Conservation (phyloP, 2,113 vertebrate species). For the Telmatochromis sp. region DNA sequence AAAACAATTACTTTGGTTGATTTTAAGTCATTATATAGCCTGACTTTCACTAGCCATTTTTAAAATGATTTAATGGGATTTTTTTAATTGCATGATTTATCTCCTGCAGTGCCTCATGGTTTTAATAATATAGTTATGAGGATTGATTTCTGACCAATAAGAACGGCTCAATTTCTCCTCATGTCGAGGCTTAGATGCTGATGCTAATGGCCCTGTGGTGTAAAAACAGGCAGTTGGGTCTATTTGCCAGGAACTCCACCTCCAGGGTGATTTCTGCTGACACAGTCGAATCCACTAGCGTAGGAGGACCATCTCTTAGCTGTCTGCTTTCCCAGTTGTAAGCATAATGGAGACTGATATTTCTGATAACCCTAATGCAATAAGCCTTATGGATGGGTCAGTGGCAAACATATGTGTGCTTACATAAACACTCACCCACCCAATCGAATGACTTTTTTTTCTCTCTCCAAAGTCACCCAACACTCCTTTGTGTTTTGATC, state of each 20-base stretch:
- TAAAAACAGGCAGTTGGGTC: neutral
- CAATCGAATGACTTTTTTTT: neutral
- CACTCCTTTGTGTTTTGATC: neutral
- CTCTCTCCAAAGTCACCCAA: neutral
- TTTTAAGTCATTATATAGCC: neutral
- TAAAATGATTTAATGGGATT: neutral
- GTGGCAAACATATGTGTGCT: neutral
- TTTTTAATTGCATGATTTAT: neutral
- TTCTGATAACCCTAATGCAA: constrained; percentile 55
- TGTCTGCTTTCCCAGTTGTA: constrained; percentile 20
- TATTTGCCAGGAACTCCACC: neutral
- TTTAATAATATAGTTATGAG: neutral
- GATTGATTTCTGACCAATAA: neutral
- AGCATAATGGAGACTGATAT: constrained; percentile 25
- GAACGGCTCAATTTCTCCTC: neutral
- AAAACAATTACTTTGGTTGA: neutral
- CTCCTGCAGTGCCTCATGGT: neutral
- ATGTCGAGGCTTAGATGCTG: neutral
- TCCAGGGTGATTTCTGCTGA: constrained; percentile 31
- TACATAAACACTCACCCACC: neutral
- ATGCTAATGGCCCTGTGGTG: neutral
- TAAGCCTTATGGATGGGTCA: constrained; percentile 33
- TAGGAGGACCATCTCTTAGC: constrained; percentile 41
- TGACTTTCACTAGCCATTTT: neutral
- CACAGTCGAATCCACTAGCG: neutral